These are phyloP conservation scores for Prunella strophiata DNA, from an alignment of 2,797 vertebrate genomes.

Conservation along the genomic window DNA sequence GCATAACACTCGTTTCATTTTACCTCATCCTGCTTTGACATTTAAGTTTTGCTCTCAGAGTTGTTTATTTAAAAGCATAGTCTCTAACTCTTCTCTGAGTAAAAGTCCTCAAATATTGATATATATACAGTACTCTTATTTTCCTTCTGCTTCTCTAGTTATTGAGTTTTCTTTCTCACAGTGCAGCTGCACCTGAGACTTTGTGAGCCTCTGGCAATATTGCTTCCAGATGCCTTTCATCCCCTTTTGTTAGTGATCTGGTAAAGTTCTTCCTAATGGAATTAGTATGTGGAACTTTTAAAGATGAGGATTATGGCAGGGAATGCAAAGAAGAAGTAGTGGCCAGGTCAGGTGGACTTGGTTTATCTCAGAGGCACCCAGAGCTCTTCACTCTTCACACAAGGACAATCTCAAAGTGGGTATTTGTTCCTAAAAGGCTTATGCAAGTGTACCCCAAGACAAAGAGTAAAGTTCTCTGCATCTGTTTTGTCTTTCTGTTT, in stretches of 20 bases:
- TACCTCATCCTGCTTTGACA: background rate
- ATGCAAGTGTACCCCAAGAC: background rate
- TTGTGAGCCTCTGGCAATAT: background rate
- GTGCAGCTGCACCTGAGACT: background rate
- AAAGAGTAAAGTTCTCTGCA: background rate
- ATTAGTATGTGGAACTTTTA: background rate
- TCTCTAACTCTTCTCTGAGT: background rate
- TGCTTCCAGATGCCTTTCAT: background rate
- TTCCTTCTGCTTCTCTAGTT: background rate
- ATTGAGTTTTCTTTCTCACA: background rate
- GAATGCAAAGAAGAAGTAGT: background rate
- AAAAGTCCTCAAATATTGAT: slow-evolving; percentile 26
- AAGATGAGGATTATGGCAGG: background rate
- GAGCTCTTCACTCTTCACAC: background rate
- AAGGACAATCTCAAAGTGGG: background rate
- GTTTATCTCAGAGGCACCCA: background rate
- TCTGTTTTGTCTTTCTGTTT: background rate
- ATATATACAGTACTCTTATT: background rate
- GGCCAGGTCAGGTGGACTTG: background rate
- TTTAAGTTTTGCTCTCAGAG: background rate
- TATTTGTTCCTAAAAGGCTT: background rate
- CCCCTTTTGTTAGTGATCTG: background rate
- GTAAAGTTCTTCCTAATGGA: background rate
- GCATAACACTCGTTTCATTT: background rate
- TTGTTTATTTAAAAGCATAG: slow-evolving; percentile 1